Percentiles rank a stretch among this genome's conserved stretches.
Evolutionary conservation across 2,797 vertebrate genomes (phyloP).

Genomic region (Varecia variegata): DNA sequence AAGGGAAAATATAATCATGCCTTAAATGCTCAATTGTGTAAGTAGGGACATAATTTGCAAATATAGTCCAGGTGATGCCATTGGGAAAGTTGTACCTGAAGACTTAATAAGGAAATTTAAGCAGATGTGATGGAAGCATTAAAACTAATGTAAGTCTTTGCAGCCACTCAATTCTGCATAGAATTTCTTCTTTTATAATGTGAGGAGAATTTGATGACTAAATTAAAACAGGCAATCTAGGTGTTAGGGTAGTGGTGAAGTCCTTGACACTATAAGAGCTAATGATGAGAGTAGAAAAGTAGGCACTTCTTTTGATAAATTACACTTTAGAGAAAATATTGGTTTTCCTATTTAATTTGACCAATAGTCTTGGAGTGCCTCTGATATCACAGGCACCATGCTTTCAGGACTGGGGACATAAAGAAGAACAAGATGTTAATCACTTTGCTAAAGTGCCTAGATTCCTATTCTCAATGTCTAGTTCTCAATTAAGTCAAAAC

Average conservation of each 20-base stretch:
- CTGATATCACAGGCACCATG: not conserved
- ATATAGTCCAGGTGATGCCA: constrained; percentile 31
- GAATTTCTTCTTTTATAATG: constrained; percentile 48
- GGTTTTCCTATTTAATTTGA: constrained; percentile 38
- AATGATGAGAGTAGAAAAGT: constrained; percentile 24
- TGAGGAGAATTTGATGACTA: constrained; percentile 57
- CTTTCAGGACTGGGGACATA: not conserved
- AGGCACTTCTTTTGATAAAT: not conserved
- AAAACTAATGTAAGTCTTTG: constrained; percentile 44
- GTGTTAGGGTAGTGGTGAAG: constrained; percentile 11
- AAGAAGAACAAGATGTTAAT: not conserved
- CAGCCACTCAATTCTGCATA: constrained; percentile 15
- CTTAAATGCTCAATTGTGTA: constrained; percentile 42
- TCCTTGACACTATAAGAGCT: constrained; percentile 50
- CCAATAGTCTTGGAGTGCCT: not conserved
- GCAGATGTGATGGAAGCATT: constrained; percentile 62
- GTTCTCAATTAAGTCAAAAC: not conserved
- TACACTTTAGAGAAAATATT: constrained; percentile 32
- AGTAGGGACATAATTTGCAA: constrained; percentile 61
- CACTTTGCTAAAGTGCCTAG: not conserved
- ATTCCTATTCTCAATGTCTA: not conserved
- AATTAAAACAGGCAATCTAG: constrained; percentile 21
- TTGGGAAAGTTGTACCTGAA: constrained; percentile 57
- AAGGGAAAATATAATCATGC: constrained; percentile 44
- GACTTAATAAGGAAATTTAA: constrained; percentile 58